phyloP scores from a whole-genome alignment of 2,797 vertebrate genomes.

The Lacerta viridis region DNA sequence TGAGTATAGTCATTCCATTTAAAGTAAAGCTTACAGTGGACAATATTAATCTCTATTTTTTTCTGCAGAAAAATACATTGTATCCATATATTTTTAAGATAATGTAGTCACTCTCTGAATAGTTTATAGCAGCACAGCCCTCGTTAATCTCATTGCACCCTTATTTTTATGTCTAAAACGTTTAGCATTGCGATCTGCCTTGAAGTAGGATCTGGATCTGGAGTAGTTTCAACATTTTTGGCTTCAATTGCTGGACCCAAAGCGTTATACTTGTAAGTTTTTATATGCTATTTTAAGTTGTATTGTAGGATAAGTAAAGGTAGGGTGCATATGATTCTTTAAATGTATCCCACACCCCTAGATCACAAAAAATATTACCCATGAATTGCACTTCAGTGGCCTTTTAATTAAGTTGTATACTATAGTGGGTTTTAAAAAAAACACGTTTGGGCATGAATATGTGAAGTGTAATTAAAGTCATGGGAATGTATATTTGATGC shows the following conservation, averaged over 20 bases:
- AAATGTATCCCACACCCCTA: neutral
- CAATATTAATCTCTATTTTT: neutral
- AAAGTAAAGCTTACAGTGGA: neutral
- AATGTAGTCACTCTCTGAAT: neutral
- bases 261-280: slow-evolving; percentile 89
- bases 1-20: neutral
- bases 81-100: neutral
- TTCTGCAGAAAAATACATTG: neutral
- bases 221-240: slow-evolving; percentile 91
- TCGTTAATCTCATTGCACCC: slow-evolving; percentile 9
- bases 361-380: neutral
- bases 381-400: neutral
- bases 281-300: slow-evolving; percentile 15
- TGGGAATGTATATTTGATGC: neutral
- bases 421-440: neutral
- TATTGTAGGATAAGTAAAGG: neutral
- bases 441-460: neutral
- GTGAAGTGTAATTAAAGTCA: neutral
- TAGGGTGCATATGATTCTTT: neutral
- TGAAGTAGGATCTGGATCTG: slow-evolving; percentile 95
- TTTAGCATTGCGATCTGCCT: slow-evolving; percentile 86
- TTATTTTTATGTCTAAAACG: slow-evolving; percentile 30
- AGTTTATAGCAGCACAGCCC: neutral
- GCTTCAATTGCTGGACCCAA: slow-evolving; percentile 88
- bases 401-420: neutral